phyloP scores from a whole-genome alignment of 2,113 vertebrate genomes.

The Psittacus erithacus region DNA sequence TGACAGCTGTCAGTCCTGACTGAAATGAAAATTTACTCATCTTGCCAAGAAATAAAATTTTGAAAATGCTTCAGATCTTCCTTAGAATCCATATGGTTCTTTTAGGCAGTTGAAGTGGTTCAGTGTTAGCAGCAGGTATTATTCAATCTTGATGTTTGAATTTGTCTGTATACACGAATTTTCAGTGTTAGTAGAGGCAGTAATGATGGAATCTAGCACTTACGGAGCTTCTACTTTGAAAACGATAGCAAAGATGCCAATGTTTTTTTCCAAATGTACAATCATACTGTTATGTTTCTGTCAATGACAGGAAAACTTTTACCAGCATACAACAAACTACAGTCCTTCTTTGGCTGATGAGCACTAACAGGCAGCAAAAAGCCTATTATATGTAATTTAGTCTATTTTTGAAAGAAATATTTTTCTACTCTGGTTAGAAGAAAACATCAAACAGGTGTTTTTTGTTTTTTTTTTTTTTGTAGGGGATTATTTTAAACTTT shows the following conservation, averaged over 20 bases:
- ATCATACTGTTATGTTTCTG: not conserved
- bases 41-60: not conserved
- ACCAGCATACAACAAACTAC: not conserved
- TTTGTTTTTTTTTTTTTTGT: not conserved
- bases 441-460: not conserved
- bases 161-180: not conserved
- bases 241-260: not conserved
- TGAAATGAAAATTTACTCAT: not conserved
- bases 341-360: not conserved
- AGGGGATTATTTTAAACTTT: not conserved
- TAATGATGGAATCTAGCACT: not conserved
- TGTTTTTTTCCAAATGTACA: not conserved
- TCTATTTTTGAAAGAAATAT: not conserved
- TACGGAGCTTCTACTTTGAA: not conserved
- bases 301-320: not conserved
- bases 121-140: conserved; percentile 1
- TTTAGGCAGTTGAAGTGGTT: not conserved
- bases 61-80: not conserved
- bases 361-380: not conserved
- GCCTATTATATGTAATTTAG: not conserved
- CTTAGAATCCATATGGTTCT: not conserved
- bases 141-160: not conserved
- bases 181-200: not conserved
- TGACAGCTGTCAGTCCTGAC: not conserved
- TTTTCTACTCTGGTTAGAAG: not conserved